Percentiles rank a stretch among this genome's conserved stretches.
These are phyloP conservation scores for Hirtodrosophila histrioides DNA, from an alignment of 2,888 invertebrate species.

Conservation along the genomic window DNA sequence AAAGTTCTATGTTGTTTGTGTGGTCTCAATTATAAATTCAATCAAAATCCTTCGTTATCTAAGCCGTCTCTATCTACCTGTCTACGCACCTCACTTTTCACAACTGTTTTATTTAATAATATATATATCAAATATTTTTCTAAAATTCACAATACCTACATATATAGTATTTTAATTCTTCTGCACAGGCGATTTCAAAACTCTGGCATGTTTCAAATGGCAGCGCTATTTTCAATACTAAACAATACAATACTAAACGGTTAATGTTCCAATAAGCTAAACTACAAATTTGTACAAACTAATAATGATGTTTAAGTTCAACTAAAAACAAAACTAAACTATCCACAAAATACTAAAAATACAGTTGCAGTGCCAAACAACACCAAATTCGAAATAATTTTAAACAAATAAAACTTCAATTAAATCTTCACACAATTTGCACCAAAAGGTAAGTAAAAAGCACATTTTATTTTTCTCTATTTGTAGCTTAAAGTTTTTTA, in stretches of 20 bases:
- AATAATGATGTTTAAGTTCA: slow-evolving; percentile 18
- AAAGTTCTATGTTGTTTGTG: too few relatives aligned
- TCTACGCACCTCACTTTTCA: slow-evolving; percentile 38
- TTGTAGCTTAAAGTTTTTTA: slow-evolving; percentile 18
- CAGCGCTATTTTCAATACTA: slow-evolving; percentile 25
- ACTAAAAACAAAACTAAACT: slow-evolving; percentile 13
- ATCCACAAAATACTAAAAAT: neutral
- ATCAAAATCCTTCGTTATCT: too few relatives aligned
- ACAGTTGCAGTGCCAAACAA: slow-evolving; percentile 36
- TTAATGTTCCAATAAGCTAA: slow-evolving; percentile 67
- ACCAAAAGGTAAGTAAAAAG: slow-evolving; percentile 41
- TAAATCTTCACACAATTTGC: slow-evolving; percentile 40
- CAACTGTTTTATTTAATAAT: slow-evolving; percentile 7
- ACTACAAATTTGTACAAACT: slow-evolving; percentile 54
- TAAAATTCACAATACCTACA: slow-evolving; percentile 8
- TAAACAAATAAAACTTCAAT: slow-evolving; percentile 23
- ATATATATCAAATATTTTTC: slow-evolving; percentile 1
- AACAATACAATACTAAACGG: slow-evolving; percentile 62
- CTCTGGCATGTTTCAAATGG: slow-evolving; percentile 44
- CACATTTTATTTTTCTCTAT: slow-evolving; percentile 29
- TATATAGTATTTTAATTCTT: slow-evolving; percentile 10
- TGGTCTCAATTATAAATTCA: too few relatives aligned
- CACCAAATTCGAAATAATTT: slow-evolving; percentile 21
- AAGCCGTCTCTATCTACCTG: slow-evolving; percentile 40
- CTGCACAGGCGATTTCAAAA: slow-evolving; percentile 40